Conservation (phyloP, 2,113 vertebrate species). For the Lamprotornis superbus region DNA sequence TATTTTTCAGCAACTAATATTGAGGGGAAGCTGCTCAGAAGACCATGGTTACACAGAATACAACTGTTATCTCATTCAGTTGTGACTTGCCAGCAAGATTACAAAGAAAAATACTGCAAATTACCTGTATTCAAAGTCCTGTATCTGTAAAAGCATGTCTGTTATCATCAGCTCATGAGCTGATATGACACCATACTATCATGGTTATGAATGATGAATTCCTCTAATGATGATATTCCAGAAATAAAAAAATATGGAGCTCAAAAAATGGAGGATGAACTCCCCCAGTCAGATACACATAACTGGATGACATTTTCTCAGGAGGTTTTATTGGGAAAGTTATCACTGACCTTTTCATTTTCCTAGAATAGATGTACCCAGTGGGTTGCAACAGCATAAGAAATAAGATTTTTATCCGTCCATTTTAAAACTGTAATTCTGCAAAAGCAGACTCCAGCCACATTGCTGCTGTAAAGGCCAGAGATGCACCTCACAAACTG, state of each 20-base stretch:
- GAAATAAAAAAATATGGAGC: not conserved
- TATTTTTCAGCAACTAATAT: not conserved
- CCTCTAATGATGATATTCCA: conserved; percentile 12
- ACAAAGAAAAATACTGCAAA: not conserved
- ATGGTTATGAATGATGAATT: not conserved
- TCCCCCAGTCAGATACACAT: not conserved
- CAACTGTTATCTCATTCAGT: not conserved
- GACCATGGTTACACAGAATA: not conserved
- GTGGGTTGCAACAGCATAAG: conserved; percentile 40
- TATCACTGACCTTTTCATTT: conserved; percentile 60
- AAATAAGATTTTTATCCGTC: conserved; percentile 37
- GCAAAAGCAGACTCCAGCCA: not conserved
- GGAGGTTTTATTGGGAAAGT: conserved; percentile 40
- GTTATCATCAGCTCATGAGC: not conserved
- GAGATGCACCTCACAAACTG: not conserved
- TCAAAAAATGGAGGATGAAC: not conserved
- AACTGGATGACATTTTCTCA: conserved; percentile 47
- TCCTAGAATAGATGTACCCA: conserved; percentile 38
- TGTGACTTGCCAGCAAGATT: not conserved
- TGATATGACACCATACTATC: not conserved
- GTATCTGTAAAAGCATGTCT: not conserved
- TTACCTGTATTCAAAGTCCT: not conserved
- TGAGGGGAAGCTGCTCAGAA: not conserved
- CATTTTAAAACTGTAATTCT: conserved; percentile 5
- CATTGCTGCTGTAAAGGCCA: not conserved